These are phyloP conservation scores for Salarias fasciatus DNA, from an alignment of 2,797 vertebrate species.

Conservation along the genomic window DNA sequence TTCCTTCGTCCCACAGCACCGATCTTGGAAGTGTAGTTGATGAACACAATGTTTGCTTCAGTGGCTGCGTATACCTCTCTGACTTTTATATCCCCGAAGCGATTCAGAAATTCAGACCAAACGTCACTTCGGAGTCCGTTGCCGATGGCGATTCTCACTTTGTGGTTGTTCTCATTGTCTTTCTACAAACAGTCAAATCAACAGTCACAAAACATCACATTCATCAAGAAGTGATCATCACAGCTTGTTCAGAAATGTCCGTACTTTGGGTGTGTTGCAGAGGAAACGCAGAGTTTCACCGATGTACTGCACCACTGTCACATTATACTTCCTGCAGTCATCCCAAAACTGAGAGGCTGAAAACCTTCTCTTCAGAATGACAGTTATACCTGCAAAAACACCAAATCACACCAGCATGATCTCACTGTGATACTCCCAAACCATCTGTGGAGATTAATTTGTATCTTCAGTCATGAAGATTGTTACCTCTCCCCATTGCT, in stretches of 20 bases:
- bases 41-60: slow-evolving; percentile 90
- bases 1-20: slow-evolving; percentile 87
- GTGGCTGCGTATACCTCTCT: slow-evolving; percentile 90
- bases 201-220: neutral
- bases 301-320: slow-evolving; percentile 93
- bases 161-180: slow-evolving; percentile 85
- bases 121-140: slow-evolving; percentile 88
- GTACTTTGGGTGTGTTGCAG: slow-evolving; percentile 87
- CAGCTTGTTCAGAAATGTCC: neutral
- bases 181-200: slow-evolving; percentile 71
- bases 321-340: slow-evolving; percentile 90
- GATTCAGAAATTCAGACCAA: slow-evolving; percentile 87
- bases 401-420: too few species aligned
- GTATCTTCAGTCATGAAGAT: neutral
- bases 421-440: neutral
- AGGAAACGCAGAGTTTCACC: slow-evolving; percentile 92
- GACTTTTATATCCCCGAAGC: slow-evolving; percentile 87
- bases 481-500: slow-evolving; percentile 83
- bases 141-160: slow-evolving; percentile 87
- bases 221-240: neutral
- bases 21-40: slow-evolving; percentile 89
- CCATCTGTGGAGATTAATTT: neutral
- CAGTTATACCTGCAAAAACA: slow-evolving; percentile 49
- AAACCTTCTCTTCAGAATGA: slow-evolving; percentile 88
- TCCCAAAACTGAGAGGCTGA: slow-evolving; percentile 95